phyloP scores from a whole-genome alignment of 1,140 invertebrate genomes.

The Dendroctonus ponderosae region DNA sequence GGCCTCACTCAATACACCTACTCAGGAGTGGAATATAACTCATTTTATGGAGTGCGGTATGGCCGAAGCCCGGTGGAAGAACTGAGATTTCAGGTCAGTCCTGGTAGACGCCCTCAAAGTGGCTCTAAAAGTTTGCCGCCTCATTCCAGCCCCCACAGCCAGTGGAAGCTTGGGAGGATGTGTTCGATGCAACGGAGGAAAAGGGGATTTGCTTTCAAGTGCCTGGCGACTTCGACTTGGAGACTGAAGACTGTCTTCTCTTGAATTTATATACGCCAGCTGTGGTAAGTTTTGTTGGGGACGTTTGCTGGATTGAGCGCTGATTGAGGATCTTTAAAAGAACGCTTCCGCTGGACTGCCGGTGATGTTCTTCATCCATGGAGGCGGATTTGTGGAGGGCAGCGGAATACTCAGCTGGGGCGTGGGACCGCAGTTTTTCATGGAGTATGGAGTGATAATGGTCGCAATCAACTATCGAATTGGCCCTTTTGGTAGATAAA shows the following conservation, averaged over 20 bases:
- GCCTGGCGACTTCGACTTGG: conserved; percentile 5
- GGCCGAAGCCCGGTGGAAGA: conserved; percentile 20
- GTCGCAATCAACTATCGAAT: conserved; percentile 55
- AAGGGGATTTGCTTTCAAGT: conserved; percentile 34
- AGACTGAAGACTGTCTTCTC: conserved; percentile 35
- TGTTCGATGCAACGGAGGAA: conserved; percentile 34
- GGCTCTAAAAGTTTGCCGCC: too few species aligned
- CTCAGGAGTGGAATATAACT: conserved; percentile 18
- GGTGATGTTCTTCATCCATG: conserved; percentile 50
- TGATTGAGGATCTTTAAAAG: conserved; percentile 11
- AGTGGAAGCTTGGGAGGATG: conserved; percentile 33
- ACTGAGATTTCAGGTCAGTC: conserved; percentile 25
- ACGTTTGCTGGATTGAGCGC: not conserved
- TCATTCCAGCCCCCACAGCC: conserved; percentile 27
- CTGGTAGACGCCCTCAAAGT: too few species aligned
- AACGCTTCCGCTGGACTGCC: conserved; percentile 19
- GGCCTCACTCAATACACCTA: conserved; percentile 14
- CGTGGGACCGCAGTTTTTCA: conserved; percentile 61
- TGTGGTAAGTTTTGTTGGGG: conserved; percentile 16
- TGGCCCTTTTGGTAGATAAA: conserved; percentile 49
- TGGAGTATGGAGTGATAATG: conserved; percentile 58
- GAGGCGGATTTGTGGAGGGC: conserved; percentile 61
- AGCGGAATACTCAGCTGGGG: conserved; percentile 54
- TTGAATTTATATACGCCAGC: conserved; percentile 33
- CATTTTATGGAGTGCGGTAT: conserved; percentile 29